A percentile compares a stretch with the other conserved stretches of the same genome.
Evolutionary conservation across 2,797 vertebrate genomes (phyloP).

Genomic region (Tangara arthus): DNA sequence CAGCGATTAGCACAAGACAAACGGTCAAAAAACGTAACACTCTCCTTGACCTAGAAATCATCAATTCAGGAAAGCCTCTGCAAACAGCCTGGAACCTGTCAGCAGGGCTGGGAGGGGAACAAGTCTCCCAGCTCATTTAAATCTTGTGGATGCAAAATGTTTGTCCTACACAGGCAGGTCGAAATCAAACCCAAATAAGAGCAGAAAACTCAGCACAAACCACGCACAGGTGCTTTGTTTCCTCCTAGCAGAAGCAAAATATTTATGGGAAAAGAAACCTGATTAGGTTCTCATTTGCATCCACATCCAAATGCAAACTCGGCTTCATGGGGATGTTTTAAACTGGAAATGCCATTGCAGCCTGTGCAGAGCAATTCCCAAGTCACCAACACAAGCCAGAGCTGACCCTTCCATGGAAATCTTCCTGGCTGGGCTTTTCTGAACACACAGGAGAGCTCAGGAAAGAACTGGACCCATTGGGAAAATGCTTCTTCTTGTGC

Average conservation of each 20-base stretch:
- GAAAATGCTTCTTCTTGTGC: not conserved
- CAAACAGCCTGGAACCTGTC: conserved; percentile 33
- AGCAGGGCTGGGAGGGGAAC: conserved; percentile 34
- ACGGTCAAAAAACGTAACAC: conserved; percentile 25
- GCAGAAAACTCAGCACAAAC: not conserved
- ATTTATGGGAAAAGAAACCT: not conserved
- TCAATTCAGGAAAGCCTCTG: conserved; percentile 43
- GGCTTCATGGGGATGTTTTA: not conserved
- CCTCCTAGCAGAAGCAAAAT: not conserved
- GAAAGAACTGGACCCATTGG: not conserved
- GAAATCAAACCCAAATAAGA: not conserved
- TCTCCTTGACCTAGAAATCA: conserved; percentile 69
- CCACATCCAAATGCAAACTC: not conserved
- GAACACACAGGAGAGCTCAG: not conserved
- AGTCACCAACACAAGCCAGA: not conserved
- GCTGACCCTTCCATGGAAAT: not conserved
- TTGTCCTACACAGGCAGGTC: conserved; percentile 25
- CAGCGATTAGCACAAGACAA: conserved; percentile 58
- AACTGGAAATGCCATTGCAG: not conserved
- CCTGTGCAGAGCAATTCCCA: not conserved
- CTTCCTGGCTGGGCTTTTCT: not conserved
- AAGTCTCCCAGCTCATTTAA: conserved; percentile 41
- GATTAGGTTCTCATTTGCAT: not conserved
- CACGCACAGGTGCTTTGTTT: not conserved
- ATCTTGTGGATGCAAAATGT: conserved; percentile 18